Base-by-base conservation (phyloP, 2,113 vertebrate species). In the Nestor notabilis region DNA sequence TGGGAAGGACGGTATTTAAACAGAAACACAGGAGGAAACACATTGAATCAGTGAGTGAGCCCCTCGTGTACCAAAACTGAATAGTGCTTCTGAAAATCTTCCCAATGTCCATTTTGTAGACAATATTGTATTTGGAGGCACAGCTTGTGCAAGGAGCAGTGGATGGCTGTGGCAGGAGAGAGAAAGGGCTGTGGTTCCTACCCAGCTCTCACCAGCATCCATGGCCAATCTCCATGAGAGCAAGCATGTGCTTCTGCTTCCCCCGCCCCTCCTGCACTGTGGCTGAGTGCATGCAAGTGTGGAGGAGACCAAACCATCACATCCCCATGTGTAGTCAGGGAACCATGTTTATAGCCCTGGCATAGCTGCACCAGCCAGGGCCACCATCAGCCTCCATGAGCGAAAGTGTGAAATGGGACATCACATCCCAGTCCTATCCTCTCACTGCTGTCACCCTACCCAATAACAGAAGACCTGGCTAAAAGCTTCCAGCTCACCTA, bases 291-390 rank as follows among this genome's bases (percentile, higher is more conserved):
- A 5, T 2, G 2, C 14, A 28, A 25, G 16, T 6, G 21, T 1
- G 3, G 52, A 79, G n/a, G 9, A 37, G 4, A 44, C 21, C 25
- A 85, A 74, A 33, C 4, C 3, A 0, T 23, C 3, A 2, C 2
- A 1, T 63, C 10, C 37, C 8, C 10, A 7, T 0, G 1, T 17
- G 66, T 28, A 71, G 56, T 9, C 13, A 44, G 35, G 43, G 66
- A 78, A 4, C 27, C 0, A 1, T 13, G 13, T 5, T 7, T 79
- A 52, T 49, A 83, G 41, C 23, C 21, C 58, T 58, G 33, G n/a
- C n/a, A 33, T 33, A 56, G 56, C 11, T 1, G 0, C 13, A 1
- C 11, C 12, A 23, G 28, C 15, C 7, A 1, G 12, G 27, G 44
- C 47, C 35, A 65, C 27, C 56, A 33, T 11, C 0, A 0, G 7